These are phyloP conservation scores for Otus sunia DNA, from an alignment of 2,113 vertebrate genomes.

Conservation along the genomic window DNA sequence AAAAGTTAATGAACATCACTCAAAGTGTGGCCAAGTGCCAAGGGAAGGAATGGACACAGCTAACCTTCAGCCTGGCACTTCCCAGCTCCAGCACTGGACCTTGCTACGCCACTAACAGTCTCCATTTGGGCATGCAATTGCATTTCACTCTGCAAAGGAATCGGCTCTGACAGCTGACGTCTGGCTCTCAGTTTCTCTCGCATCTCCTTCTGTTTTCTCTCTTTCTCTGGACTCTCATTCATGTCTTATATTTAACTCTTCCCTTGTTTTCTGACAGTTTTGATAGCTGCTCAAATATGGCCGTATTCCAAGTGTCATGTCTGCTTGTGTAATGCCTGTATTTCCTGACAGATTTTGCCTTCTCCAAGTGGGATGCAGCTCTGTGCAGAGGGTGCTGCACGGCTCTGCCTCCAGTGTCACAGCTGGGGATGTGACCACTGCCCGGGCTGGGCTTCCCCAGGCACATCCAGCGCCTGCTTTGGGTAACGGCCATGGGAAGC, in stretches of 20 bases:
- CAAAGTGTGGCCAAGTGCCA: neutral
- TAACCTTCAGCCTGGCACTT: neutral
- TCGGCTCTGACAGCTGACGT: neutral
- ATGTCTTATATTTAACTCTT: neutral
- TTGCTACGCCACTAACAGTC: accelerated
- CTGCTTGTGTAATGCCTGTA: neutral
- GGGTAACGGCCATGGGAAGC: neutral
- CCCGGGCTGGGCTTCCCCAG: neutral
- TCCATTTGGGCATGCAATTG: neutral
- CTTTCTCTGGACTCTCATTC: neutral
- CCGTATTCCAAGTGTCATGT: neutral
- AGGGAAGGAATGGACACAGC: accelerated
- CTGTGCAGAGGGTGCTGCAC: neutral
- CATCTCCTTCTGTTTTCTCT: neutral
- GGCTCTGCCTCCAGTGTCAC: neutral
- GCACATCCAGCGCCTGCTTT: neutral
- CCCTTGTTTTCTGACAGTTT: conserved; percentile 12
- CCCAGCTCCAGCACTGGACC: neutral
- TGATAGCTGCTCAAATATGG: neutral
- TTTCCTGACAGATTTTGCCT: neutral
- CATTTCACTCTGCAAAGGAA: neutral
- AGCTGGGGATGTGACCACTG: neutral
- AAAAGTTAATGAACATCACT: neutral
- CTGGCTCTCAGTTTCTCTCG: neutral
- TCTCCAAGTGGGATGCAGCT: neutral